phyloP scores from a whole-genome alignment of 2,113 vertebrate genomes.

The Mirza zaza region DNA sequence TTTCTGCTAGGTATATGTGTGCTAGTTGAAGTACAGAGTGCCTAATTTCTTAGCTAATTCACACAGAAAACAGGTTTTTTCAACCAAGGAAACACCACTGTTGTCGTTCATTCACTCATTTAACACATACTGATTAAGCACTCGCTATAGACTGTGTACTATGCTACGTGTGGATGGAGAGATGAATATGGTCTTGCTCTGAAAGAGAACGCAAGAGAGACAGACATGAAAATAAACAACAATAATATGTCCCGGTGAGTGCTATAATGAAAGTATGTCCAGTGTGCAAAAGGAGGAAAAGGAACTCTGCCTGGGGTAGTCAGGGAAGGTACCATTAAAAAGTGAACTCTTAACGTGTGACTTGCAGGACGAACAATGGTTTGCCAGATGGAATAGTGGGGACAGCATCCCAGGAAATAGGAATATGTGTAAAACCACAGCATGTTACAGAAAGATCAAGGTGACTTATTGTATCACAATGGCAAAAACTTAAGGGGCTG shows the following conservation, averaged over 20 bases:
- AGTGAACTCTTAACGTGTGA: background rate
- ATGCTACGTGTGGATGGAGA: background rate
- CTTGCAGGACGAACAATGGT: background rate
- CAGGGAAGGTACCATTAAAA: background rate
- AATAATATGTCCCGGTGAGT: background rate
- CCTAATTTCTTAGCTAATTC: background rate
- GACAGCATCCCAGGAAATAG: background rate
- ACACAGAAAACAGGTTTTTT: background rate
- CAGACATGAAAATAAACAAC: background rate
- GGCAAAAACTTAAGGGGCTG: background rate
- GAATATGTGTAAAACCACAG: background rate
- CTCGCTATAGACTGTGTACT: background rate
- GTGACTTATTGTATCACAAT: accelerated
- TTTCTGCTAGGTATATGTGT: background rate
- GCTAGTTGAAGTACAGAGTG: background rate
- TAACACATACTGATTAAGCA: background rate
- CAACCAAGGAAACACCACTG: background rate
- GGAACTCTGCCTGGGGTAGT: background rate
- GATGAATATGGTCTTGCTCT: background rate
- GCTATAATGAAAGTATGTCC: background rate
- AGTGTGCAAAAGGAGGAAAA: background rate
- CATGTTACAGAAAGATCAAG: background rate
- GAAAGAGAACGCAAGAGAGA: background rate
- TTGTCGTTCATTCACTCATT: background rate
- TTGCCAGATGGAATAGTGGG: background rate